phyloP scores from a whole-genome alignment of 2,797 vertebrate genomes.

The Leucoraja ocellata region DNA sequence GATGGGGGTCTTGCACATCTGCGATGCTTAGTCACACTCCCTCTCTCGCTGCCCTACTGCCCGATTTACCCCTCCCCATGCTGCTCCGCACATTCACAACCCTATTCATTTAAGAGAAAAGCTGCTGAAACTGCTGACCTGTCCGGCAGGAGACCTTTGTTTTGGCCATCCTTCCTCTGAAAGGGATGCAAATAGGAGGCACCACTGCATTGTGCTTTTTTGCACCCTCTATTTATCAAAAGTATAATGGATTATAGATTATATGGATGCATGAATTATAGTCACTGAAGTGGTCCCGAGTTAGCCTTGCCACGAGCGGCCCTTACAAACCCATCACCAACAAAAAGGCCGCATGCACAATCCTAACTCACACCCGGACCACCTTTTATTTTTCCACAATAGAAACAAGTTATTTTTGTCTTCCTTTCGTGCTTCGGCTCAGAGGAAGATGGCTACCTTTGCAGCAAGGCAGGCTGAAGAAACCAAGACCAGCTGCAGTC shows the following conservation, averaged over 20 bases:
- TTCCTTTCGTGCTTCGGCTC: not conserved
- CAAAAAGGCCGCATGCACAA: conserved; percentile 13
- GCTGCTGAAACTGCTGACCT: conserved; percentile 6
- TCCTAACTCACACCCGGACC: not conserved
- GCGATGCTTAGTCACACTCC: conserved; percentile 39
- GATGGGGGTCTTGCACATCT: conserved; percentile 29
- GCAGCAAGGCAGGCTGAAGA: not conserved
- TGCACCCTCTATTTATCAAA: conserved; percentile 1
- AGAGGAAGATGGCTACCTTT: not conserved
- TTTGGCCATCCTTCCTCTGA: not conserved
- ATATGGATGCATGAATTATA: conserved; percentile 18
- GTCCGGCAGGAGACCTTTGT: conserved; percentile 35
- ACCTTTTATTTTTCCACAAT: conserved; percentile 21
- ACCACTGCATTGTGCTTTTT: conserved; percentile 31
- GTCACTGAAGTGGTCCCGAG: not conserved
- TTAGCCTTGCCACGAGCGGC: not conserved
- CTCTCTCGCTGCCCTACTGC: not conserved
- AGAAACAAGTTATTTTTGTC: conserved; percentile 24
- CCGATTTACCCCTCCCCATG: not conserved
- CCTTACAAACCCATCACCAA: not conserved
- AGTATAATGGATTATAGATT: conserved; percentile 1
- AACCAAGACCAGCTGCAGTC: conserved; percentile 10
- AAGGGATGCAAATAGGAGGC: conserved; percentile 39
- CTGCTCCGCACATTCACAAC: conserved; percentile 4
- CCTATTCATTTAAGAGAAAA: conserved; percentile 24